A percentile compares a stretch with the other conserved stretches of the same genome.
Conservation (phyloP, 1,140 invertebrate genomes). For the Polypedilum pembai region DNA sequence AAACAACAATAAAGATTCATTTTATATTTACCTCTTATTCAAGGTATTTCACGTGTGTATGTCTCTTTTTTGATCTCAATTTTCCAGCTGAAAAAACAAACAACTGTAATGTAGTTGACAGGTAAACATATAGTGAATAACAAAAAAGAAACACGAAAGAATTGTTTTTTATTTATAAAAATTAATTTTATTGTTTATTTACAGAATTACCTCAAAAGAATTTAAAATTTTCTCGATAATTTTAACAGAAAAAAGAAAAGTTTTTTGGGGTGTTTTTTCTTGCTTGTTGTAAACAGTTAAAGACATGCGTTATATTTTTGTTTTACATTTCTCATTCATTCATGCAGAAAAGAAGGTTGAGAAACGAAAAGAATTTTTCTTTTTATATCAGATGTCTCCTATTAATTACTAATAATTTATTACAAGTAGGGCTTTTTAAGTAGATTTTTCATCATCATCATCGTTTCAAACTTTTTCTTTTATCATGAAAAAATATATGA, state of each 20-base stretch:
- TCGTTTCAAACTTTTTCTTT: neutral
- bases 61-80: neutral
- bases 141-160: neutral
- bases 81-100: neutral
- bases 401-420: neutral
- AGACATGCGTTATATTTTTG: neutral
- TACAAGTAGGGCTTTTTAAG: neutral
- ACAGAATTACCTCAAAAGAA: neutral
- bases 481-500: neutral
- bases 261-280: neutral
- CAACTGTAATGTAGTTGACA: too few relatives aligned
- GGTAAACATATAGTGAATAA: too few relatives aligned
- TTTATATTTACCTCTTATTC: neutral
- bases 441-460: neutral
- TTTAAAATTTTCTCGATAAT: neutral
- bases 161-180: conserved; percentile 7
- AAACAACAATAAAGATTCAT: conserved; percentile 11
- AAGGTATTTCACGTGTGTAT: neutral
- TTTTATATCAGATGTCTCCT: neutral
- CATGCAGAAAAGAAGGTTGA: too few relatives aligned
- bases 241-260: neutral
- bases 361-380: too few relatives aligned
- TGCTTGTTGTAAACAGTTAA: conserved; percentile 9
- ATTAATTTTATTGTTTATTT: conserved; percentile 15
- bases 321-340: neutral